Conservation (phyloP, 2,888 invertebrate genomes). For the Drosophila stalkeri region DNA sequence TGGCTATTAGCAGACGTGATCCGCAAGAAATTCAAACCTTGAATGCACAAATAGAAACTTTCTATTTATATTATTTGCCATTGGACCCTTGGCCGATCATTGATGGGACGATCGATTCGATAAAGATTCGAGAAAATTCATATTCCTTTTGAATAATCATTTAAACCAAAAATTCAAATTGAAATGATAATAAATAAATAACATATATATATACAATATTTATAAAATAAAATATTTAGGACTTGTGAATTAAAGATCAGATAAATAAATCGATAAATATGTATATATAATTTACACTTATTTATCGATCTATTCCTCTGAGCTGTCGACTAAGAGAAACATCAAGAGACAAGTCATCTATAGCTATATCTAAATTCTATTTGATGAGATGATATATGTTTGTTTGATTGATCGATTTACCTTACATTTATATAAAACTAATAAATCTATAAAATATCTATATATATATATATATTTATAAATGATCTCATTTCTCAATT, state of each 20-base stretch:
- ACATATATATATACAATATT: no score
- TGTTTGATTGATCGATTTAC: neutral
- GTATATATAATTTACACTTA: neutral
- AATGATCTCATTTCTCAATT: no score
- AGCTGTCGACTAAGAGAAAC: neutral
- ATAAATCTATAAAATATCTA: neutral
- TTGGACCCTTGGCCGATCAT: neutral
- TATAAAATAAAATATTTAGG: neutral
- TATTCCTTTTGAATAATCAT: neutral
- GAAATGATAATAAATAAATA: no score
- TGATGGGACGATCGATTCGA: neutral
- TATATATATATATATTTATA: neutral
- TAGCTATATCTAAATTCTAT: neutral
- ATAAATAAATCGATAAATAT: neutral
- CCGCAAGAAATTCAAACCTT: slow-evolving; percentile 11
- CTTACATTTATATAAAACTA: neutral
- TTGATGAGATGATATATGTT: neutral
- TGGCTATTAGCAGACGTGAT: slow-evolving; percentile 5
- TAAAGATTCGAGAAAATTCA: neutral
- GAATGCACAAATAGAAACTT: slow-evolving; percentile 4
- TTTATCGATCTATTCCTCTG: neutral
- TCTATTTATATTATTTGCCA: neutral
- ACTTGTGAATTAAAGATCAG: neutral
- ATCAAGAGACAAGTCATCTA: neutral
- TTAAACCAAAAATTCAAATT: neutral